Percentiles rank a stretch among this genome's conserved stretches.
phyloP scores from a whole-genome alignment of 2,797 vertebrate genomes.

The Atherinosoma microstoma region DNA sequence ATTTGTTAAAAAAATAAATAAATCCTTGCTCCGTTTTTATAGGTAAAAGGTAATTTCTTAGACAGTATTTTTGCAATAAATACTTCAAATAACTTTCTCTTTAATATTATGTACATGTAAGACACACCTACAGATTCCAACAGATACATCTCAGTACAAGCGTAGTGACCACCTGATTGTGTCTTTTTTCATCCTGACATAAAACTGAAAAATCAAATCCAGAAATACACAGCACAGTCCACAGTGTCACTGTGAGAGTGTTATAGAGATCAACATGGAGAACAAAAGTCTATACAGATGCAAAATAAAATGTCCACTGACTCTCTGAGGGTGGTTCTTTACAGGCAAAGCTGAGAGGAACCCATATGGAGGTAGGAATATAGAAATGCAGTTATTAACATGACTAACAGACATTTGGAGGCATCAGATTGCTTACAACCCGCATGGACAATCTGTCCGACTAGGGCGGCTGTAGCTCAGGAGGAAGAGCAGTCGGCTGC shows the following conservation, averaged over 20 bases:
- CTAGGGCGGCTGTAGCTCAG: no score
- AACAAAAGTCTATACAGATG: neutral
- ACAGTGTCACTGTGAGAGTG: neutral
- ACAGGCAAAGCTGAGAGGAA: neutral
- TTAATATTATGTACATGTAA: neutral
- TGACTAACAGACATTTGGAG: neutral
- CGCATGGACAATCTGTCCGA: neutral
- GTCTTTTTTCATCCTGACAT: neutral
- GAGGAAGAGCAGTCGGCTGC: no score
- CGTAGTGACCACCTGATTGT: neutral
- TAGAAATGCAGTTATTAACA: neutral
- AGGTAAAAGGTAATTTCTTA: neutral
- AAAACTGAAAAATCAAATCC: neutral
- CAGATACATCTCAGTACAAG: neutral
- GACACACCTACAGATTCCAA: neutral
- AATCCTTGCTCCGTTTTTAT: neutral
- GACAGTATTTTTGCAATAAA: neutral
- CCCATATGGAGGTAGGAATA: neutral
- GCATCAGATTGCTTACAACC: neutral
- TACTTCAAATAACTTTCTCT: neutral
- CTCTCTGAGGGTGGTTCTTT: no score
- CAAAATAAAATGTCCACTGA: neutral
- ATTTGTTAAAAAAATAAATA: no score
- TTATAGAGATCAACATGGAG: neutral
- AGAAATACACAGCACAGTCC: neutral